Evolutionary conservation across 2,797 vertebrate genomes (phyloP), one percentile per base, ranked within the genome.

Genomic region (Tachyglossus aculeatus): DNA sequence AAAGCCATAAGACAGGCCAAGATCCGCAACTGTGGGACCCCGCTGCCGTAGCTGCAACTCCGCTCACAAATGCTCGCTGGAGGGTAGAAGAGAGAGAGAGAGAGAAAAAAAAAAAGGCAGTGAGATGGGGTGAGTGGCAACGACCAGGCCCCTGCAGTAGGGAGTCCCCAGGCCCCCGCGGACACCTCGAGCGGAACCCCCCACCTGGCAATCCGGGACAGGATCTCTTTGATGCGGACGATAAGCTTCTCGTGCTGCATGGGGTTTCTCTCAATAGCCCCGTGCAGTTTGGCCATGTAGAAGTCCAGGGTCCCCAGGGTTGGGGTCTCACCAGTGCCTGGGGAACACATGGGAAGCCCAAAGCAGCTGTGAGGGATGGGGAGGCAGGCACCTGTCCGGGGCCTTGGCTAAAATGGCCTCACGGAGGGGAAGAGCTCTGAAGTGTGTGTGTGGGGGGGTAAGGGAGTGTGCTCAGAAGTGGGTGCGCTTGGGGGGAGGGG

Each of bases 161-260:
- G 15, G 2, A 13, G 11, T 2, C 9, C 29, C 13, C 8, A 13
- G 4, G 7, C n/a, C 5, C 7, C 6, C n/a, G 10, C 11, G 10
- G 6, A 4, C 9, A 39, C 18, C 22, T 33, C 3, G 1, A 1
- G 14, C 16, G 57, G 67, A n/a, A 14, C 66, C 0, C 1, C 63
- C 88, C 90, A 98, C 98, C 96, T 97, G 90, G 98, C 96, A 16
- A 99, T 91, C 71, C 95, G 95, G 80, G 96, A 94, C 70, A 99
- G 90, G 74, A 99, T 95, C 64, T 99, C 96, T 54, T 96, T 96
- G 39, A 99, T 94, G 39, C 96, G 96, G 32, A 89, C 82, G n/a
- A 98, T 93, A 63, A 99, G 92, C 0, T 94, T 92, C 32, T 96
- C 95, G 0, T 99, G 96, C 86, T 96, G 96, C 21, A 93, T 90